Base-by-base conservation (phyloP, 2,888 invertebrate species). In the Hyposoter dolosus region DNA sequence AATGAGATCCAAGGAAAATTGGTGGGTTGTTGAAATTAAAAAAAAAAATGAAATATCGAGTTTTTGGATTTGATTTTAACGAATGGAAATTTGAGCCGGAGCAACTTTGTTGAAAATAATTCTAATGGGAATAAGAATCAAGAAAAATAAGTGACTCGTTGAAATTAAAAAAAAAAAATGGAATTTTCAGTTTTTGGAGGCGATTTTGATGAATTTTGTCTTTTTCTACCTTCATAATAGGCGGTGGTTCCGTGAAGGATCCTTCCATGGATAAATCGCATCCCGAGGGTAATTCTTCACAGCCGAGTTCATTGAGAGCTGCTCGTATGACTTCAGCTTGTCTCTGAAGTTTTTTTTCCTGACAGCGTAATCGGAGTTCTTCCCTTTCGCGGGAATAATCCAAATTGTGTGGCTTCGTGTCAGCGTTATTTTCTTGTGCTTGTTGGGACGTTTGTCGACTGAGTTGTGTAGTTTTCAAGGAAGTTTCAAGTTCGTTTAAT, bases 201-300 rank as follows among this genome's bases (percentile, higher is more conserved):
- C 40, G 10, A 40, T 40, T 40, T 40, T 7, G 40, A 0, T 0
- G 40, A 15, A 32, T 23, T 56, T 68, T 35, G 35, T 35, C 19
- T 43, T n/a, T 17, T 43, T 86, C 75, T 91, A 94, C 94, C 91
- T 93, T 94, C 76, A 82, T 92, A 66, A 90, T 91, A 65, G 91
- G 87, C 35, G 93, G 89, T 9, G 93, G 90, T 74, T 94, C 94
- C 1, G 92, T 91, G 83, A 93, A 94, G 6, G 94, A 92, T 43
- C 91, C 92, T 89, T 93, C 94, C 92, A 94, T 92, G 2, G 94
- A 93, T 45, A 98, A 95, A 94, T 98, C 98, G 93, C 97, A 98
- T 75, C 97, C 98, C 9, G 97, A 97, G 19, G 98, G 98, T 83
- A 97, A 96, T 94, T 98, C 98, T 94, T 98, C 98, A 93, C 98